Conservation (phyloP, 1,140 invertebrate species). For the Caerostris extrusa region DNA sequence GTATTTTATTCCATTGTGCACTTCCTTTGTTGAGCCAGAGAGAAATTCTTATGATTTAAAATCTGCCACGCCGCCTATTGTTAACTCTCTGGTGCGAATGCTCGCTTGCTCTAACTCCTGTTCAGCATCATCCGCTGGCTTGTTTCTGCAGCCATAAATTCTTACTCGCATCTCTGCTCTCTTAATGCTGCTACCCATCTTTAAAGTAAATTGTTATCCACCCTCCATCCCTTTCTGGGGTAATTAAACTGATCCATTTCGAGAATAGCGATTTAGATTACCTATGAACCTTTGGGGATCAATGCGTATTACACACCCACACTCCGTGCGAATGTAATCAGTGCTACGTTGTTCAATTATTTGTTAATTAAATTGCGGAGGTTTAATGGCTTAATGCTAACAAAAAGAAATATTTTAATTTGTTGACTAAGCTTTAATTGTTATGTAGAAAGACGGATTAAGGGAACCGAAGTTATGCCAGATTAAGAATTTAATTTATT, state of each 20-base stretch:
- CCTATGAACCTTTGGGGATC: neutral
- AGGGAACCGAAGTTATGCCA: no score
- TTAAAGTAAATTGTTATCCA: slow-evolving; percentile 18
- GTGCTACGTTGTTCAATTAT: neutral
- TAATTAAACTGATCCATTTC: neutral
- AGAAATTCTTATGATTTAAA: neutral
- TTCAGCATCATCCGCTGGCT: neutral
- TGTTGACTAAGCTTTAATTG: no score
- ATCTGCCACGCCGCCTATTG: neutral
- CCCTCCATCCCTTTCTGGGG: neutral
- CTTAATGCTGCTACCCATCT: neutral
- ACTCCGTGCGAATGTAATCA: neutral
- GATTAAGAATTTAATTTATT: no score
- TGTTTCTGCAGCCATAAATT: slow-evolving; percentile 9
- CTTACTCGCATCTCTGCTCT: neutral
- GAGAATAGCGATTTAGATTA: neutral
- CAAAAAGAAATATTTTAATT: no score
- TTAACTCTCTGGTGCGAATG: neutral
- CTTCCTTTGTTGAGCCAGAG: neutral
- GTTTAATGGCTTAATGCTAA: no score
- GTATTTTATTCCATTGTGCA: neutral
- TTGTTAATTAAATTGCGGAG: no score
- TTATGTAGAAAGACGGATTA: no score
- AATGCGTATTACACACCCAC: neutral
- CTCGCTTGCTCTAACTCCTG: neutral